A percentile compares a stretch with the other conserved stretches of the same genome.
Conservation (phyloP, 2,888 invertebrate genomes). For the Thecophora atra region DNA sequence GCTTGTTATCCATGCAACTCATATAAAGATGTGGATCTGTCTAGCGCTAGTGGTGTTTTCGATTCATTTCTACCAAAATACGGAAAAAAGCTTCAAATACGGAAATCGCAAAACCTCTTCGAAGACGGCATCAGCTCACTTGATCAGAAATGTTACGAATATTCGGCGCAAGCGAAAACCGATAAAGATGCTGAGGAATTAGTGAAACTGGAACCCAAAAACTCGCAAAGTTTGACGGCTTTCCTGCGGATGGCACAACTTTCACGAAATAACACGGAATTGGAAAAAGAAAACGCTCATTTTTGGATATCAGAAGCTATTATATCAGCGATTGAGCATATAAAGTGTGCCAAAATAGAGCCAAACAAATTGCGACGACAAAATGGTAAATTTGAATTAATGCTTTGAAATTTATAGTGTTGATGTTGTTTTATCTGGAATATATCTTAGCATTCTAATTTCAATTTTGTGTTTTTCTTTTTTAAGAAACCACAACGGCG, state of each 20-base stretch:
- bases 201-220: conserved; percentile 40
- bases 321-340: conserved; percentile 82
- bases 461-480: neutral
- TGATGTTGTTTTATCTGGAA: neutral
- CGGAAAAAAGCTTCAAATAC: conserved; percentile 59
- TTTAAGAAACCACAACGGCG: conserved; percentile 33
- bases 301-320: conserved; percentile 85
- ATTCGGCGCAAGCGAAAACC: neutral
- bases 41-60: conserved; percentile 51
- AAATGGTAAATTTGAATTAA: conserved; percentile 38
- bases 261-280: conserved; percentile 76
- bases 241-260: conserved; percentile 79
- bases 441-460: neutral
- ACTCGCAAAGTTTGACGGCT: conserved; percentile 75
- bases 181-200: neutral
- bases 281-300: conserved; percentile 87
- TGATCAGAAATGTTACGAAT: conserved; percentile 43
- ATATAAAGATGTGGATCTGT: neutral
- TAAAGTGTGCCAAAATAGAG: conserved; percentile 71
- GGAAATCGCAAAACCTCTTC: conserved; percentile 56
- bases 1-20: conserved; percentile 32
- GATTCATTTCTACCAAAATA: conserved; percentile 59
- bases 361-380: conserved; percentile 39
- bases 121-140: conserved; percentile 57
- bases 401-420: neutral